A percentile compares a stretch with the other conserved stretches of the same genome.
Conservation (phyloP, 2,888 invertebrate genomes). For the Caenorhabditis zanzibari region DNA sequence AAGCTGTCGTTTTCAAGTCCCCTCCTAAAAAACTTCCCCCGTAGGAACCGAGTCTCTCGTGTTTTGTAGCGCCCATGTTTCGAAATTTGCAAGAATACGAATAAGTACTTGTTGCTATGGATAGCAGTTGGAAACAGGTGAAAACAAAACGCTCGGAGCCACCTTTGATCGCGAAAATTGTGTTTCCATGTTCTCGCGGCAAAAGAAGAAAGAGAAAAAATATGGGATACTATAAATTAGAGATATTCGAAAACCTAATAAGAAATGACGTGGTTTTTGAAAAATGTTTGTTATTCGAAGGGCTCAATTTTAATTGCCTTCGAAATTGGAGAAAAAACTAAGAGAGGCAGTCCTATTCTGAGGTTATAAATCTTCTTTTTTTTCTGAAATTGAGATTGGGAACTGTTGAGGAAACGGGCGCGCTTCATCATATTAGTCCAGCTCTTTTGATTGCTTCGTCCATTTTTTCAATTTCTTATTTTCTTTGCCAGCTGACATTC, state of each 20-base stretch:
- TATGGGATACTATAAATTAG: not conserved
- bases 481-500: conserved; percentile 22
- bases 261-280: conserved; percentile 2
- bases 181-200: conserved; percentile 2
- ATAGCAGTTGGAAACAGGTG: conserved; percentile 37
- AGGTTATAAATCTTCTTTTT: conserved; percentile 16
- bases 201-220: not conserved
- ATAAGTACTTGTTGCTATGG: conserved; percentile 50
- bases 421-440: conserved; percentile 6
- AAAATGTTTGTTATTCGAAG: conserved; percentile 4
- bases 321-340: not conserved
- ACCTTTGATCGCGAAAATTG: conserved; percentile 28
- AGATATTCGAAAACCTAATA: conserved; percentile 10
- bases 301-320: conserved; percentile 1
- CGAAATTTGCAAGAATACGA: conserved; percentile 25
- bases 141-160: conserved; percentile 1
- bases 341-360: not conserved
- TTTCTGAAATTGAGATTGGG: conserved; percentile 13
- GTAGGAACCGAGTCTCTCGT: conserved; percentile 2
- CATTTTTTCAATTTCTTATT: conserved; percentile 25
- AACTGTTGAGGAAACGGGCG: not conserved
- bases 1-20: no score
- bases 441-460: conserved; percentile 5
- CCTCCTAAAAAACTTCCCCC: no score
- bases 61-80: conserved; percentile 33